phyloP scores from a whole-genome alignment of 1,140 invertebrate genomes.

The Diabrotica virgifera region DNA sequence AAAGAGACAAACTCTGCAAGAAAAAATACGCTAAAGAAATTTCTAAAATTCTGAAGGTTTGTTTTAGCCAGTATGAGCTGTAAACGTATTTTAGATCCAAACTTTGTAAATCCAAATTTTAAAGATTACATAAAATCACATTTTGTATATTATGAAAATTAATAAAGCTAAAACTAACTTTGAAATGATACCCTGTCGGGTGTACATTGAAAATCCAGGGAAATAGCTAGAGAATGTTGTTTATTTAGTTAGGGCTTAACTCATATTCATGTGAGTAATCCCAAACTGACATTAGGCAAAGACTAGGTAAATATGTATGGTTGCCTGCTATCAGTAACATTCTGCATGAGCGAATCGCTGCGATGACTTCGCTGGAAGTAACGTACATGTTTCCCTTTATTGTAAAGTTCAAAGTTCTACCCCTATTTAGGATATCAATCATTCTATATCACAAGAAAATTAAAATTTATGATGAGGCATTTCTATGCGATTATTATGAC shows the following conservation, averaged over 20 bases:
- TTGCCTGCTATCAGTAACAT: constrained; percentile 2
- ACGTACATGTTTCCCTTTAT: background rate
- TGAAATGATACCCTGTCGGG: background rate
- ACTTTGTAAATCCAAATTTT: too few species aligned
- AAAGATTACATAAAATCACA: too few species aligned
- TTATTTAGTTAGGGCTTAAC: background rate
- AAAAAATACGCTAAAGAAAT: too few species aligned
- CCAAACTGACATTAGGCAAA: background rate
- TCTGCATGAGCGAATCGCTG: background rate
- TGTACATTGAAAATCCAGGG: background rate
- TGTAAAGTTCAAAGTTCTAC: background rate
- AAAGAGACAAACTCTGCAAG: too few species aligned
- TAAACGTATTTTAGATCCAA: too few species aligned
- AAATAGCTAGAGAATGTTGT: constrained; percentile 1
- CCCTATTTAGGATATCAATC: background rate
- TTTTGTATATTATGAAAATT: too few species aligned
- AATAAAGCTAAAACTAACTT: background rate
- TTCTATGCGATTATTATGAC: too few species aligned
- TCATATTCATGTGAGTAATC: background rate
- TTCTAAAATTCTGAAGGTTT: too few species aligned
- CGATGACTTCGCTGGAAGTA: background rate
- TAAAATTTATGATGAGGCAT: too few species aligned
- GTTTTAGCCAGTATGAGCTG: too few species aligned
- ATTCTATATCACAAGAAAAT: background rate
- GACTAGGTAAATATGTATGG: background rate